Conservation (phyloP, 2,797 vertebrate genomes). For the Anableps anableps region DNA sequence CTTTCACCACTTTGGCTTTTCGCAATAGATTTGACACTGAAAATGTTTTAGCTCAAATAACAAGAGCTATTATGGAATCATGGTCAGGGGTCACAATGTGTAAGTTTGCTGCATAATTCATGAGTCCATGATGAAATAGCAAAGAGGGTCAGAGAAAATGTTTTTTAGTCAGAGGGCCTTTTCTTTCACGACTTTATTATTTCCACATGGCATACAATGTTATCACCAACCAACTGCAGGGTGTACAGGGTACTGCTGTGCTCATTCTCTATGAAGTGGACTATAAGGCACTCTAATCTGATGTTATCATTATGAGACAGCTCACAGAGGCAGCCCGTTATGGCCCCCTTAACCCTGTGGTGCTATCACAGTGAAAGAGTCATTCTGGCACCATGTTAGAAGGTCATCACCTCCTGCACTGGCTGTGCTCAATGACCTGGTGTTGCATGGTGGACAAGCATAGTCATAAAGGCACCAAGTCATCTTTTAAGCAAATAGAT, state of each 20-base stretch:
- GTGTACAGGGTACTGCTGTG: constrained; percentile 57
- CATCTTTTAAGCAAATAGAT: constrained; percentile 82
- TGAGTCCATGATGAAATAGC: constrained; percentile 87
- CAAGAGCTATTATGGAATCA: constrained; percentile 92
- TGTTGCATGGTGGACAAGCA: constrained; percentile 78
- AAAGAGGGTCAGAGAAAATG: constrained; percentile 71
- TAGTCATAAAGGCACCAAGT: constrained; percentile 63
- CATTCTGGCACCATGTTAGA: constrained; percentile 65
- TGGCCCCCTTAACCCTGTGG: constrained; percentile 76
- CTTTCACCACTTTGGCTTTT: constrained; percentile 87
- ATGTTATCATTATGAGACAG: constrained; percentile 77
- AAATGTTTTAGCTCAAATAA: constrained; percentile 98
- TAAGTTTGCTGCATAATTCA: constrained; percentile 92
- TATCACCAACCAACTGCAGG: constrained; percentile 70
- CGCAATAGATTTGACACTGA: constrained; percentile 91
- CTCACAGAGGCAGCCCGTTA: constrained; percentile 76
- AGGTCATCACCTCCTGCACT: constrained; percentile 69
- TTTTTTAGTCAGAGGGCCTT: constrained; percentile 62
- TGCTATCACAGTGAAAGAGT: constrained; percentile 71
- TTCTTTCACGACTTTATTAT: constrained; percentile 68
- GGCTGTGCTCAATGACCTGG: constrained; percentile 89
- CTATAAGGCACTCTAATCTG: constrained; percentile 75
- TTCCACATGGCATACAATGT: constrained; percentile 70
- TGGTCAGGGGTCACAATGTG: constrained; percentile 84
- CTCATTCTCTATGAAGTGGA: constrained; percentile 66